Conservation (phyloP, 1,140 invertebrate genomes). For the Ooceraea biroi region DNA sequence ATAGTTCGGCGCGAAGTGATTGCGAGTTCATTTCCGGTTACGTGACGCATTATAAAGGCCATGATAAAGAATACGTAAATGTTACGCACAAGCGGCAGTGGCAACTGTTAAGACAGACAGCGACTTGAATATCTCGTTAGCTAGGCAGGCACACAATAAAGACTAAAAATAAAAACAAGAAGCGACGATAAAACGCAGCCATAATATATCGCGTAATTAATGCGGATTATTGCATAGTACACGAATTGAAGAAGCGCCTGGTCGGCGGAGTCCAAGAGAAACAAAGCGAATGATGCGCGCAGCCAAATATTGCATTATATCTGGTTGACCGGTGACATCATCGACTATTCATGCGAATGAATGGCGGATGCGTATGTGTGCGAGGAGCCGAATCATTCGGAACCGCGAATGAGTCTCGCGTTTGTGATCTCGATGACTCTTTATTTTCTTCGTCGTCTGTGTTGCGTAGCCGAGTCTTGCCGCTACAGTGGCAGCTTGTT, state of each 20-base stretch:
- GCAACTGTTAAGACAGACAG: constrained; percentile 34
- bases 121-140: constrained; percentile 17
- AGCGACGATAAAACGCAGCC: constrained; percentile 15
- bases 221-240: constrained; percentile 25
- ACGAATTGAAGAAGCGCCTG: too few species aligned
- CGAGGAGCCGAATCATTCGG: constrained; percentile 30
- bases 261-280: not conserved
- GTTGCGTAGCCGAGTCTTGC: not conserved
- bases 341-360: constrained; percentile 46
- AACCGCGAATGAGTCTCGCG: constrained; percentile 31
- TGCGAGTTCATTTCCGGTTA: not conserved
- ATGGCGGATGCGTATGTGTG: not conserved
- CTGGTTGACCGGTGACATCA: constrained; percentile 47
- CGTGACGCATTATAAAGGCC: not conserved
- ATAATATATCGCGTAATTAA: constrained; percentile 33
- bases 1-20: too few species aligned
- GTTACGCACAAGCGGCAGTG: constrained; percentile 3
- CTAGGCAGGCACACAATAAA: not conserved
- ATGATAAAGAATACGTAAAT: constrained; percentile 15
- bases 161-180: constrained; percentile 38
- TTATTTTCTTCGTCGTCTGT: not conserved
- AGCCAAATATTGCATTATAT: not conserved
- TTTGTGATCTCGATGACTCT: not conserved
- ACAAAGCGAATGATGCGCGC: not conserved
- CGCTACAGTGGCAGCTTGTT: not conserved